Evolutionary conservation across 2,888 invertebrate species (phyloP).

Genomic region (Ommatoiulus sabulosus): DNA sequence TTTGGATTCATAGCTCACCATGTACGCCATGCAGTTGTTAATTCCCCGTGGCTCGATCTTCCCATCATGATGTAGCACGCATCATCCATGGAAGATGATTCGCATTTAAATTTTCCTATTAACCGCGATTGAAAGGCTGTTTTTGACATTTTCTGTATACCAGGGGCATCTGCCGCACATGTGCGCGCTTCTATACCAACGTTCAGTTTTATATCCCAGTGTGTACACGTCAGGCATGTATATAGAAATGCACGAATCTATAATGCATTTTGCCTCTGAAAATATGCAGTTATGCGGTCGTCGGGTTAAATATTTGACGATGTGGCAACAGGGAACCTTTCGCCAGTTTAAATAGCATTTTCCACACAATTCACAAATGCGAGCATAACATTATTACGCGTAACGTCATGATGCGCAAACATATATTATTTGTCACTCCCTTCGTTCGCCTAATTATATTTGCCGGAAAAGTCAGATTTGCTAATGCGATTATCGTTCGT

Average conservation of each 20-base stretch:
- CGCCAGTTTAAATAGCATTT: constrained; percentile 8
- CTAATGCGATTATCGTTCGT: background rate
- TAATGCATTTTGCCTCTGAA: constrained; percentile 1
- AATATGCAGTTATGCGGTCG: constrained; percentile 45
- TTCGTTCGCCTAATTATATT: constrained; percentile 15
- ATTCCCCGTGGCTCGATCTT: background rate
- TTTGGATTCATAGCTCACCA: background rate
- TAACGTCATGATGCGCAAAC: background rate
- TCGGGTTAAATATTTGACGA: constrained; percentile 47
- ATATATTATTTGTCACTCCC: constrained; percentile 25
- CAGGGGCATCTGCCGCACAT: background rate
- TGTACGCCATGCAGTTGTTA: background rate
- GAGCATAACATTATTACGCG: background rate
- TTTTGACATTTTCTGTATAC: constrained; percentile 29
- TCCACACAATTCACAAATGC: background rate
- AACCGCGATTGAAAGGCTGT: constrained; percentile 2
- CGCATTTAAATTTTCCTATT: constrained; percentile 32
- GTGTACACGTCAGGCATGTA: background rate
- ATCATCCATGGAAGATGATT: constrained; percentile 30
- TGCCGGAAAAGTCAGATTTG: constrained; percentile 13
- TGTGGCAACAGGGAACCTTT: constrained; percentile 38
- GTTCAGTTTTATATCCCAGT: background rate
- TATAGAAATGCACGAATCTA: background rate
- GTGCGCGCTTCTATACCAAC: background rate
- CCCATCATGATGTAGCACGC: background rate